phyloP scores from a whole-genome alignment of 2,888 invertebrate genomes.

The Pristionchus japonicus region DNA sequence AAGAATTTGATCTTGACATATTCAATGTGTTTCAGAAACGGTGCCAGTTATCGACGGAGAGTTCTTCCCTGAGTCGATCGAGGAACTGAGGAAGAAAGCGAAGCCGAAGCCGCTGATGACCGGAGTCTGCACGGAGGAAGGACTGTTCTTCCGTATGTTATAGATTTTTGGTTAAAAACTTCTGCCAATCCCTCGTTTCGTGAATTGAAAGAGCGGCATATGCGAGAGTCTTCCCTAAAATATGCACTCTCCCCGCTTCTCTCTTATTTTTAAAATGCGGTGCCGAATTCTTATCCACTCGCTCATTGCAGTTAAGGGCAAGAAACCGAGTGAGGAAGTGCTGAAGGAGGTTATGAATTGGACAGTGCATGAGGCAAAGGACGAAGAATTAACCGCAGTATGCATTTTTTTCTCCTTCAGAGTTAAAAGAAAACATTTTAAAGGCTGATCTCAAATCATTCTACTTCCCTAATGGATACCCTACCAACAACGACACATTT shows the following conservation, averaged over 20 bases:
- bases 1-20: too few relatives aligned
- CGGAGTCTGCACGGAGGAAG: conserved; percentile 14
- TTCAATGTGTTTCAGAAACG: neutral
- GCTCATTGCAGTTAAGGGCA: neutral
- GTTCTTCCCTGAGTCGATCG: conserved; percentile 16
- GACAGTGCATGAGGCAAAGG: neutral
- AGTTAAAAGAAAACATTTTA: conserved; percentile 42
- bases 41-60: neutral
- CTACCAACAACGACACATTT: conserved; percentile 54
- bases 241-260: too few relatives aligned
- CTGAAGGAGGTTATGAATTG: neutral
- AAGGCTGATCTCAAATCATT: conserved; percentile 62
- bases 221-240: too few relatives aligned
- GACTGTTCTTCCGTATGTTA: conserved; percentile 47
- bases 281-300: neutral
- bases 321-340: neutral
- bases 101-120: conserved; percentile 37
- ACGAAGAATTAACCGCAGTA: neutral
- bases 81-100: conserved; percentile 25
- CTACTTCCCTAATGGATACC: conserved; percentile 50
- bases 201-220: too few relatives aligned
- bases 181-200: too few relatives aligned
- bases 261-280: too few relatives aligned
- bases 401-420: neutral
- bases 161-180: conserved; percentile 38